phyloP scores from a whole-genome alignment of 2,888 invertebrate species.

The Drosophila fulvimacula region DNA sequence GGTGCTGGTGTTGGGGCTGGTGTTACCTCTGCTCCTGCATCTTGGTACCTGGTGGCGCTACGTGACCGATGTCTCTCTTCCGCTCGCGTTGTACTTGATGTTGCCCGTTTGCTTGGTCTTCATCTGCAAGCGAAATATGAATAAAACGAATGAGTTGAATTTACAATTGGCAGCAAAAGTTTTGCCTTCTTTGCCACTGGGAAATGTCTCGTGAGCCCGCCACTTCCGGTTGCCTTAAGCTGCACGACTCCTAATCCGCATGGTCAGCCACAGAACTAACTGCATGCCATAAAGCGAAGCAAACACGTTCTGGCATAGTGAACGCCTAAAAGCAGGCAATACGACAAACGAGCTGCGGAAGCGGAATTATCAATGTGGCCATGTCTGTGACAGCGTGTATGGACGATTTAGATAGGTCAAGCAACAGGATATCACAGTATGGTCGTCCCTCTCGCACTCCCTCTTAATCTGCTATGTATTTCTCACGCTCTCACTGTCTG shows the following conservation, averaged over 20 bases:
- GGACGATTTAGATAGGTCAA: constrained; percentile 50
- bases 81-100: constrained; percentile 1
- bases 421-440: constrained; percentile 51
- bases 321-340: constrained; percentile 37
- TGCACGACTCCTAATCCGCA: constrained; percentile 20
- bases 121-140: constrained; percentile 57
- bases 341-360: constrained; percentile 60
- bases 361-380: constrained; percentile 52
- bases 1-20: neutral
- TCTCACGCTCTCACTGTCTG: constrained; percentile 1
- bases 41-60: constrained; percentile 23
- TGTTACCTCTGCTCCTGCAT: constrained; percentile 10
- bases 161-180: constrained; percentile 30
- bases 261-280: constrained; percentile 23
- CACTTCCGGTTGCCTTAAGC: neutral
- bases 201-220: constrained; percentile 26
- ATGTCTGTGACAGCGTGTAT: constrained; percentile 25
- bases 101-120: constrained; percentile 16
- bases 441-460: constrained; percentile 4
- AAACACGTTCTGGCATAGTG: constrained; percentile 19
- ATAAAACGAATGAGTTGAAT: constrained; percentile 52
- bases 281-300: constrained; percentile 22
- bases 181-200: constrained; percentile 16
- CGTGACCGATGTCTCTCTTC: constrained; percentile 29
- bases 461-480: neutral